Evolutionary conservation across 2,113 vertebrate species (phyloP), one percentile per base, ranked within the genome.

Genomic region (Taurulus bubalis): DNA sequence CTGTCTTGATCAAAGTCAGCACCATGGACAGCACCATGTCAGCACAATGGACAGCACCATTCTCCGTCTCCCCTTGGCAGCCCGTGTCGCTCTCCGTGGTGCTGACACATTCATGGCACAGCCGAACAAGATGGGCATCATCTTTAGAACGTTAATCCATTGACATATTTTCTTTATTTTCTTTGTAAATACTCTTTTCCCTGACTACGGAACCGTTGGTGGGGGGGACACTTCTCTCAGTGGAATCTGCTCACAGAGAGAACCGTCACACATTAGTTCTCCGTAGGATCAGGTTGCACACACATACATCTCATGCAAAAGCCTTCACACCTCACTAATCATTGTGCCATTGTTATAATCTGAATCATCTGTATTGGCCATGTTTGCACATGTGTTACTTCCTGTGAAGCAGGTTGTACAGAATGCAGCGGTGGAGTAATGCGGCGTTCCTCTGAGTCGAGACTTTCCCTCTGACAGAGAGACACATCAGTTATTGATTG

Each of bases 401-500:
- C 4, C 34, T 1, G 11, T 38, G 42, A 24, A 56, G 38, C 36
- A 32, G 62, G 11, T 51, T 1, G 64, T 28, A 45, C 56, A 71
- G 40, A 56, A n/a, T 67, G 53, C 32, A 32, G 66, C 71, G 45
- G 34, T 1, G 42, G 26, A 64, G 56, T 69, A 79, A 45, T 60
- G 75, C 45, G 11, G 73, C 14, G 45, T 53, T 40, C 71, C 56
- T 63, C 40, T 32, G 69, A 65, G 58, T 53, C 22, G 24, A 38
- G 58, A 51, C 71, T 53, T 79, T 79, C 79, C 15, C 79, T 26
- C 64, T 56, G 64, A 78, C 60, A 24, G 9, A 72, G 34, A 71
- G 45, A 67, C 38, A 24, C 69, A 90, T 94, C 84, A 81, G 83
- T 92, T 93, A 93, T 90, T 89, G 87, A 91, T 94, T 79, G 85